These are phyloP conservation scores for Okapia johnstoni DNA, from an alignment of 2,113 vertebrate genomes.

Conservation along the genomic window DNA sequence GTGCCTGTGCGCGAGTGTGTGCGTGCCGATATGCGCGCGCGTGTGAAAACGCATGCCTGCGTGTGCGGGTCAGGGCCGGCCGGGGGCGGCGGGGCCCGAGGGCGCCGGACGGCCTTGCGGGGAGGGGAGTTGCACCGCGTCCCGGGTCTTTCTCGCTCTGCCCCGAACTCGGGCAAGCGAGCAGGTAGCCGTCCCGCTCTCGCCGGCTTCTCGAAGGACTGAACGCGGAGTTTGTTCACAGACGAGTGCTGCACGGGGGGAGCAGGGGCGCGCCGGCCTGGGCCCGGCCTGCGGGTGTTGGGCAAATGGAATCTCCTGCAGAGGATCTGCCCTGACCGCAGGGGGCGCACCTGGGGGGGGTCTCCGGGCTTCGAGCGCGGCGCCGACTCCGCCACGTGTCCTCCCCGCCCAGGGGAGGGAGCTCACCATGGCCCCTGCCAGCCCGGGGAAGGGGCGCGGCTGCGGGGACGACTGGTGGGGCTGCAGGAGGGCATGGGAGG, in stretches of 20 bases:
- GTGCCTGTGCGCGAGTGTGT: constrained; percentile 21
- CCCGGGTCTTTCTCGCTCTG: not conserved
- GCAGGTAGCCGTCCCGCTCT: constrained; percentile 36
- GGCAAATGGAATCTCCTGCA: not conserved
- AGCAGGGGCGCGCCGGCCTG: not conserved
- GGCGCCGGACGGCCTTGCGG: not conserved
- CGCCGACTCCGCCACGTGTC: not conserved
- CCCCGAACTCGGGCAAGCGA: constrained; percentile 27
- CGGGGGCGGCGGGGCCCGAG: not conserved
- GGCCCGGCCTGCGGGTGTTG: not conserved
- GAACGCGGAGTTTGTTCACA: constrained; percentile 22
- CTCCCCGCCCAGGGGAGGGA: not conserved
- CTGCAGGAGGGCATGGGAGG: not conserved
- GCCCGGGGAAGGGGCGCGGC: not conserved
- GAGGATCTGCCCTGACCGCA: constrained; percentile 31
- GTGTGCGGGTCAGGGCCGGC: not conserved
- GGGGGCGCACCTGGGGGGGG: constrained; percentile 35
- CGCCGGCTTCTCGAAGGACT: not conserved
- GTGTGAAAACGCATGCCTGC: not conserved
- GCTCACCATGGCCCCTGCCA: not conserved
- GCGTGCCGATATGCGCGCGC: not conserved
- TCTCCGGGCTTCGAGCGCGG: not conserved
- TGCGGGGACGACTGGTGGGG: not conserved
- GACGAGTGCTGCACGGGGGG: not conserved
- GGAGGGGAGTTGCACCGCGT: not conserved